Percentiles rank a stretch among this genome's conserved stretches.
Conservation (phyloP, 1,140 invertebrate genomes). For the Homarus americanus region DNA sequence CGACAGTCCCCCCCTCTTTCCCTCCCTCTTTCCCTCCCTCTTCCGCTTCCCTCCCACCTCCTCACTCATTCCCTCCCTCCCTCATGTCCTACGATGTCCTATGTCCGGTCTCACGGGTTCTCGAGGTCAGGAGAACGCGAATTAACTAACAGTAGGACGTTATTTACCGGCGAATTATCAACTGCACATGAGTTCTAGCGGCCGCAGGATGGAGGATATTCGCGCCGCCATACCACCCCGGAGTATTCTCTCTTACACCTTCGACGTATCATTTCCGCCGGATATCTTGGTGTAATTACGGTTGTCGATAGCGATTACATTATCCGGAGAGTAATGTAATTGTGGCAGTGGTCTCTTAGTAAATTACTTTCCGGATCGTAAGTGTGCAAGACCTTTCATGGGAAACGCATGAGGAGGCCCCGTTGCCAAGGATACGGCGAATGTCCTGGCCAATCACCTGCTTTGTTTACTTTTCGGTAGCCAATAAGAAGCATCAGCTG, state of each 20-base stretch:
- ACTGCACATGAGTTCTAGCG: not conserved
- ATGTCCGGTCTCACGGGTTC: not conserved
- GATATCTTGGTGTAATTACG: conserved; percentile 52
- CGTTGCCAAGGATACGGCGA: not conserved
- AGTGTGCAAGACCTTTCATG: not conserved
- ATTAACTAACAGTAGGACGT: not conserved
- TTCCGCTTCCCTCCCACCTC: not conserved
- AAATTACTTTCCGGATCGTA: no score
- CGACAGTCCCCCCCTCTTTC: not conserved
- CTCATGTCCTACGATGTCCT: not conserved
- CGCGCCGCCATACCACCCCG: no score
- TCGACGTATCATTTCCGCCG: conserved; percentile 45
- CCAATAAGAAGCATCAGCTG: not conserved
- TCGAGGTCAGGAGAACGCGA: not conserved
- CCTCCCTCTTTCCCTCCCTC: not conserved
- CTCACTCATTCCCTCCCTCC: not conserved
- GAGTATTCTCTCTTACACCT: not conserved
- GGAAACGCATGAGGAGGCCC: not conserved
- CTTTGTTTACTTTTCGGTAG: conserved; percentile 36
- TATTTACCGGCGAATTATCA: not conserved
- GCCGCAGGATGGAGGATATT: not conserved
- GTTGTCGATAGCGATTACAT: conserved; percentile 46
- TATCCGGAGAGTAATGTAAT: conserved; percentile 53
- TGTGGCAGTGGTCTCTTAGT: conserved; percentile 13
- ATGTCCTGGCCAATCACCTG: conserved; percentile 8